Conservation (phyloP, 2,113 vertebrate species). For the Apodemus speciosus region DNA sequence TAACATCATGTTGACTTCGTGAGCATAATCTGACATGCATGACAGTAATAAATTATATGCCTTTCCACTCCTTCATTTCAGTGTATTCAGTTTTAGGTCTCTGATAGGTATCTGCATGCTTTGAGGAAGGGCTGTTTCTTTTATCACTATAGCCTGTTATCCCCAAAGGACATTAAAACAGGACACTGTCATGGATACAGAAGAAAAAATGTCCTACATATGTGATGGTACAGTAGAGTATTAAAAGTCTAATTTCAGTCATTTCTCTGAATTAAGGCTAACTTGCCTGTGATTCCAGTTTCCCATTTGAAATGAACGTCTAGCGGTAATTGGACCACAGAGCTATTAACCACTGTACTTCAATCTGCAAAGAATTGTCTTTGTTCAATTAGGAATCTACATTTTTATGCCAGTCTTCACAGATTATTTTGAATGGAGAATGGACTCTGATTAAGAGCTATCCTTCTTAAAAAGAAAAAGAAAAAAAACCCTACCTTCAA, state of each 20-base stretch:
- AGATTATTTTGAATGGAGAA: constrained; percentile 82
- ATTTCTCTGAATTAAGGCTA: constrained; percentile 75
- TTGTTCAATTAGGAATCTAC: constrained; percentile 81
- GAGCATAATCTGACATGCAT: neutral
- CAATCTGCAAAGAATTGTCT: constrained; percentile 77
- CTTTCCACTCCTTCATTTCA: neutral
- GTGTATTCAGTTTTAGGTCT: neutral
- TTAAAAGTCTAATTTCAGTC: constrained; percentile 66
- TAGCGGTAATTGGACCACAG: constrained; percentile 74
- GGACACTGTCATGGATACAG: neutral
- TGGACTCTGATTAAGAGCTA: constrained; percentile 77
- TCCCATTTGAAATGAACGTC: constrained; percentile 77
- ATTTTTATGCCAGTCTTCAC: constrained; percentile 79
- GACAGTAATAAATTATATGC: neutral
- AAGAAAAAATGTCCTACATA: constrained; percentile 42
- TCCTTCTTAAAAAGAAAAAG: constrained; percentile 68
- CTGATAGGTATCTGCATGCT: neutral
- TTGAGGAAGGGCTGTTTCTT: neutral
- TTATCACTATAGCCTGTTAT: neutral
- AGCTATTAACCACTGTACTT: constrained; percentile 70
- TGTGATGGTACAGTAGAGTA: constrained; percentile 11
- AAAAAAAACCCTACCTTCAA: neutral
- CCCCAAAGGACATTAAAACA: constrained; percentile 15
- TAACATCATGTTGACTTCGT: neutral
- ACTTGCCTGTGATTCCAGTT: constrained; percentile 71